A percentile compares a stretch with the other conserved stretches of the same genome.
Evolutionary conservation across 2,113 vertebrate genomes (phyloP).

Genomic region (Forbesichthys papilliferus): DNA sequence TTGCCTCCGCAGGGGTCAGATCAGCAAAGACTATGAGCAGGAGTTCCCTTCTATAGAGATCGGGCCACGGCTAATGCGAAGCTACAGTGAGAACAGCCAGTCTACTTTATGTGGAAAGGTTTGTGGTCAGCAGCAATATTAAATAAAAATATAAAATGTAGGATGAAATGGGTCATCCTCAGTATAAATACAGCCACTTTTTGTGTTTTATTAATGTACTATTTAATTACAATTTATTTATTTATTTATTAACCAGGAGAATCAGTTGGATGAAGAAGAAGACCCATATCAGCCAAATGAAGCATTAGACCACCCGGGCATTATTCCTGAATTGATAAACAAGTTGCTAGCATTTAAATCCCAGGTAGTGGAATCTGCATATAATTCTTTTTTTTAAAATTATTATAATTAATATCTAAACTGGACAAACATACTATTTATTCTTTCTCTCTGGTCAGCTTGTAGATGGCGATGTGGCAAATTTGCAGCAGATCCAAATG

Average conservation of each 20-base stretch:
- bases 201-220: background rate
- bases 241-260: constrained; percentile 66
- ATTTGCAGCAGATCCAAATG: constrained; percentile 70
- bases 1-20: constrained; percentile 62
- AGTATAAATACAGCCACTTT: background rate
- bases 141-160: background rate
- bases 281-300: constrained; percentile 69
- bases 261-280: constrained; percentile 76
- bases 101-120: background rate
- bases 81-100: constrained; percentile 19
- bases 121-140: background rate
- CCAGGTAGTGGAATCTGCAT: constrained; percentile 73
- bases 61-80: constrained; percentile 34
- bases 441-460: constrained; percentile 70
- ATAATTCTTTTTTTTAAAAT: background rate
- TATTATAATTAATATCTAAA: background rate
- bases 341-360: constrained; percentile 73
- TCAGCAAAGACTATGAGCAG: constrained; percentile 76
- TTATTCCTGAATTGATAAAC: constrained; percentile 72
- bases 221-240: no score
- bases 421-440: background rate
- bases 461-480: constrained; percentile 72
- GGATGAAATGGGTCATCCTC: background rate
- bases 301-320: constrained; percentile 60
- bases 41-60: constrained; percentile 74